These are phyloP conservation scores for Drosophila pseudotakahashii DNA, from an alignment of 2,888 invertebrate genomes.

Conservation along the genomic window DNA sequence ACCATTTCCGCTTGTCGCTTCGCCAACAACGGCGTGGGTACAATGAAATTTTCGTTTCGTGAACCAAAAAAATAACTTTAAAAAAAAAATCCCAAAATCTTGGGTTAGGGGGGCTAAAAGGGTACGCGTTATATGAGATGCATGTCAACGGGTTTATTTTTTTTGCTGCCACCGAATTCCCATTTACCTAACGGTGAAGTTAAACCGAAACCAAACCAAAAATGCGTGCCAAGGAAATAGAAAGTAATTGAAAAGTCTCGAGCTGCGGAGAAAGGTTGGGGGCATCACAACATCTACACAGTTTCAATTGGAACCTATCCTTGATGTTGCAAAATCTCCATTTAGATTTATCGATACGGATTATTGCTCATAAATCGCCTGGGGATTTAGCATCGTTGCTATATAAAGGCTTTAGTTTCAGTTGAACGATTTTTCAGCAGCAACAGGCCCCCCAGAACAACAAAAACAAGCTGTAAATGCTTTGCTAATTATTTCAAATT, in stretches of 20 bases:
- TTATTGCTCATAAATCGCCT: conserved; percentile 11
- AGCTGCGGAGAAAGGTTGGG: background rate
- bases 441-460: conserved; percentile 7
- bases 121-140: conserved; percentile 78
- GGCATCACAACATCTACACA: background rate
- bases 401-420: conserved; percentile 41
- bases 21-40: conserved; percentile 71
- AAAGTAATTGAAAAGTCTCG: conserved; percentile 44
- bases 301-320: conserved; percentile 5
- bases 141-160: conserved; percentile 69
- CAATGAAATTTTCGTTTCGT: conserved; percentile 77
- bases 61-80: conserved; percentile 54
- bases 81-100: conserved; percentile 8
- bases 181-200: conserved; percentile 68
- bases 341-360: conserved; percentile 25
- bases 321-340: conserved; percentile 13
- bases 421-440: conserved; percentile 34
- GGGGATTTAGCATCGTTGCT: conserved; percentile 11
- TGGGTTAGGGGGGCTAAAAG: conserved; percentile 17
- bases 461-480: conserved; percentile 33
- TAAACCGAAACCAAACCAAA: conserved; percentile 8
- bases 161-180: conserved; percentile 62
- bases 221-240: conserved; percentile 64
- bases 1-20: conserved; percentile 79
- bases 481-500: conserved; percentile 74